Percentiles rank a stretch among this genome's conserved stretches.
Evolutionary conservation across 1,140 invertebrate species (phyloP).

Genomic region (Penaeus japonicus): DNA sequence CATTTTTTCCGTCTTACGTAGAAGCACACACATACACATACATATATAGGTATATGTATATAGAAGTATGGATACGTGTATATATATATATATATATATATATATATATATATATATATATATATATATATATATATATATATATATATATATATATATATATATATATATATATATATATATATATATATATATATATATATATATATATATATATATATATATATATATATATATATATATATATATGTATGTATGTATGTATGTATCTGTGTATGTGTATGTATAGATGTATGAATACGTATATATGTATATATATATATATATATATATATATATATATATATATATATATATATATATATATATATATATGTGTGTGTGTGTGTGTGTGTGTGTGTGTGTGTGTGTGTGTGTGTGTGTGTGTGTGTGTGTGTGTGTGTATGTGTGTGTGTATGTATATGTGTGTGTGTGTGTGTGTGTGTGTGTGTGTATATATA

Average conservation of each 20-base stretch:
- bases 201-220: slow-evolving; percentile 7
- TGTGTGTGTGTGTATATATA: no score
- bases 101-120: background rate
- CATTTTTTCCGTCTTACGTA: no score
- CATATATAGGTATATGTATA: no score
- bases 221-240: background rate
- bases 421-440: no score
- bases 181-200: background rate
- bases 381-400: background rate
- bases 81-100: background rate
- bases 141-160: background rate
- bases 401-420: background rate
- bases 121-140: background rate
- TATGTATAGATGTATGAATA: no score
- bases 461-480: no score
- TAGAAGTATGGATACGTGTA: background rate
- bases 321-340: no score
- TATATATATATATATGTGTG: background rate
- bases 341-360: background rate
- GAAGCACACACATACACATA: no score
- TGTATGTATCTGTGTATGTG: background rate
- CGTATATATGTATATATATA: no score
- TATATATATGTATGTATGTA: background rate
- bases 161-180: background rate
- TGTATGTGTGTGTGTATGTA: background rate